Percentiles rank a stretch among this genome's conserved stretches.
Conservation (phyloP, 2,113 vertebrate species). For the Galemys pyrenaicus region DNA sequence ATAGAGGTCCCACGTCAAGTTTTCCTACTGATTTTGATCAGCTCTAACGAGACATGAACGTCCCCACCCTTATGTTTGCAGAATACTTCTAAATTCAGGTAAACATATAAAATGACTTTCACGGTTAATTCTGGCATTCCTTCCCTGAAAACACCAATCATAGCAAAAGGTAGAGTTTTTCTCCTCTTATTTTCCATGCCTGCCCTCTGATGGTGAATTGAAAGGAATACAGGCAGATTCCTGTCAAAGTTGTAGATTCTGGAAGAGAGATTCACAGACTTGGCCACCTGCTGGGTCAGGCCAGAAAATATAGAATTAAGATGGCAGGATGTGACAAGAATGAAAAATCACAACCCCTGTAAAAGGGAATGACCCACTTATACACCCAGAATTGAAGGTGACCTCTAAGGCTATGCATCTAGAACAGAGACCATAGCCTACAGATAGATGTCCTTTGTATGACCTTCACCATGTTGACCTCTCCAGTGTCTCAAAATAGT, state of each 20-base stretch:
- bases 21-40: background rate
- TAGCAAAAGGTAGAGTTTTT: background rate
- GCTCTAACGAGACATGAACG: background rate
- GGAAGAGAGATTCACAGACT: background rate
- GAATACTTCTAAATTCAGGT: constrained; percentile 1
- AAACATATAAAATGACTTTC: background rate
- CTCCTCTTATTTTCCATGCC: constrained; percentile 43
- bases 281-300: background rate
- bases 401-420: background rate
- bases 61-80: background rate
- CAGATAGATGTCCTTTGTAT: background rate
- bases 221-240: constrained; percentile 16
- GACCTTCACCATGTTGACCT: background rate
- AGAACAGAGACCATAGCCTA: background rate
- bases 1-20: background rate
- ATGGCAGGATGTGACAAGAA: background rate
- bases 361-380: background rate
- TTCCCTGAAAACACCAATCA: background rate
- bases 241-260: background rate
- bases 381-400: background rate
- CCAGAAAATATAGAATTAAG: background rate
- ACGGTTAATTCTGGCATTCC: background rate
- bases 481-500: background rate
- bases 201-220: constrained; percentile 62
- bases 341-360: background rate